Percentiles rank a stretch among this genome's conserved stretches.
Conservation (phyloP, 2,113 vertebrate genomes). For the Podocnemis expansa region DNA sequence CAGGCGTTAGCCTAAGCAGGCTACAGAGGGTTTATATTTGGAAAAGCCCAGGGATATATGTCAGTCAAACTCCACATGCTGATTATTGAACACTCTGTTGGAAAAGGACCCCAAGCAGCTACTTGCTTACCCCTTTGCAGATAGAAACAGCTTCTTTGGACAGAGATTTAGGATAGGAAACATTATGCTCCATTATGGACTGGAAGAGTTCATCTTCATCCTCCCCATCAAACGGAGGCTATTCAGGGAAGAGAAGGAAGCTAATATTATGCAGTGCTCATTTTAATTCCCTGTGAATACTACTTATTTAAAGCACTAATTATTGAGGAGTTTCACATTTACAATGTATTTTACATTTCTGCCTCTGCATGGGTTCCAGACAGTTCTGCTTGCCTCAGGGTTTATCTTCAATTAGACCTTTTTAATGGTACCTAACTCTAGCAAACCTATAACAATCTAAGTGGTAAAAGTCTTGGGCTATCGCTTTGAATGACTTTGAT, state of each 20-base stretch:
- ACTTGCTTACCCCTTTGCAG: conserved; percentile 94
- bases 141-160: conserved; percentile 98
- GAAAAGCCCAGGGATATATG: background rate
- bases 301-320: background rate
- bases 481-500: conserved; percentile 13
- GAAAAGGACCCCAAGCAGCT: background rate
- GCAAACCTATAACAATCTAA: conserved; percentile 8
- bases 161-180: conserved; percentile 96
- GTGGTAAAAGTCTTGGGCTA: conserved; percentile 18
- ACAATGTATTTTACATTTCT: background rate
- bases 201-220: conserved; percentile 98
- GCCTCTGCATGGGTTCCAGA: background rate
- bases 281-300: background rate
- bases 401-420: conserved; percentile 4
- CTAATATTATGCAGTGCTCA: background rate
- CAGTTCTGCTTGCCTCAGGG: background rate
- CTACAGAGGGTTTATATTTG: background rate
- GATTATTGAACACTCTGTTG: background rate
- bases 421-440: conserved; percentile 25
- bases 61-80: background rate
- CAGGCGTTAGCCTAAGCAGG: background rate
- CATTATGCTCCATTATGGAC: conserved; percentile 99
- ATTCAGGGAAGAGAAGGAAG: background rate
- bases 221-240: conserved; percentile 98
- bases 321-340: background rate